phyloP scores from a whole-genome alignment of 2,113 vertebrate genomes.

The Sakesphorus luctuosus region DNA sequence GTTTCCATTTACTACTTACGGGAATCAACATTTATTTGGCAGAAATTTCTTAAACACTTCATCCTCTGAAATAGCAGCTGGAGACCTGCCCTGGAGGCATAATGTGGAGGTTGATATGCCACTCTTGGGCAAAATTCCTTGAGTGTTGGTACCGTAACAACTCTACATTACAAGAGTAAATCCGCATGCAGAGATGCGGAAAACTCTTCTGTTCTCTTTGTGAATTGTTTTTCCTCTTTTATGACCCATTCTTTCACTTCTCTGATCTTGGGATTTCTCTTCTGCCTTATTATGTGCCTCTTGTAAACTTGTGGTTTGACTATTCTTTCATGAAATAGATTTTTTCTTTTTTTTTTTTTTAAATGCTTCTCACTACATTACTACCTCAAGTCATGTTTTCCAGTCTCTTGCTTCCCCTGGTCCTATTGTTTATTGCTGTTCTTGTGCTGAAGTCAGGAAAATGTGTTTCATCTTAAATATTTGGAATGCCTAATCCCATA shows the following conservation, averaged over 20 bases:
- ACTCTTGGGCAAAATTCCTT: neutral
- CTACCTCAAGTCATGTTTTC: neutral
- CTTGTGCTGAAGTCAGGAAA: neutral
- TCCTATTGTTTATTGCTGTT: neutral
- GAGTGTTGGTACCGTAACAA: neutral
- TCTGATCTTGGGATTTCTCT: neutral
- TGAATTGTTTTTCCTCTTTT: neutral
- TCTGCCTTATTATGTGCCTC: neutral
- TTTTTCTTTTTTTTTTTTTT: rapidly evolving
- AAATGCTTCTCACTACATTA: neutral
- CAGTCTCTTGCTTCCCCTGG: neutral
- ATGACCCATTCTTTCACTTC: neutral
- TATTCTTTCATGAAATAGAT: neutral
- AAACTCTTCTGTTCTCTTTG: neutral
- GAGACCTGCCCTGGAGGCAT: neutral
- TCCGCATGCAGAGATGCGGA: neutral
- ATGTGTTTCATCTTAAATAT: neutral
- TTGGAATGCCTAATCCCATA: neutral
- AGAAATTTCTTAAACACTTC: neutral
- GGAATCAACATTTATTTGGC: neutral
- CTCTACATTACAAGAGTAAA: neutral
- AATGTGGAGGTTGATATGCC: neutral
- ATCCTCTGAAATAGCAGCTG: neutral
- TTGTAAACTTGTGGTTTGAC: neutral
- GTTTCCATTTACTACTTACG: neutral